Percentiles rank a stretch among this genome's conserved stretches.
Conservation (phyloP, 37 sponge, comb jelly and placozoan species). For the Axinella damicornis region DNA sequence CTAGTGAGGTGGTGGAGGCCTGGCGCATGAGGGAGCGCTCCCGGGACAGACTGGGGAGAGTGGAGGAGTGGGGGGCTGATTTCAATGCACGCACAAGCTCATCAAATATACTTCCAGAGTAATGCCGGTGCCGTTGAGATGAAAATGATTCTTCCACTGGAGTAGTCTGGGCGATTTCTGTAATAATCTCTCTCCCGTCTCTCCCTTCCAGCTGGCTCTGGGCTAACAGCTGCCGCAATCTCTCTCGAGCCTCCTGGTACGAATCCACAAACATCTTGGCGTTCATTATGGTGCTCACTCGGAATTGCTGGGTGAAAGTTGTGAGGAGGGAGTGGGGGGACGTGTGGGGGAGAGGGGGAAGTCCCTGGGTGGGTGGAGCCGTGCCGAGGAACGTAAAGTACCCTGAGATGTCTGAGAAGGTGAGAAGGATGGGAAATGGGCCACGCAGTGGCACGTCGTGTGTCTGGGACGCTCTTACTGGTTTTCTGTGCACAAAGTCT, state of each 20-base stretch:
- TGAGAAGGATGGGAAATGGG: slow-evolving; percentile 38
- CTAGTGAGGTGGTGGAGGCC: background rate
- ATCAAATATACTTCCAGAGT: slow-evolving; percentile 22
- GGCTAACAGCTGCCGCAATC: background rate
- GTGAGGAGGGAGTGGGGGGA: slow-evolving; percentile 73
- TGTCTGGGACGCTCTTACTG: background rate
- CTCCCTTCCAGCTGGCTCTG: background rate
- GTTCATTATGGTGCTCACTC: background rate
- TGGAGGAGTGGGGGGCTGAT: background rate
- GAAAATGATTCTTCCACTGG: background rate
- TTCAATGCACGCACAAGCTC: slow-evolving; percentile 31
- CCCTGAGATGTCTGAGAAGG: slow-evolving; percentile 41
- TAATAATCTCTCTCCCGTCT: background rate
- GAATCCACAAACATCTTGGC: slow-evolving; percentile 17
- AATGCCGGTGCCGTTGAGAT: background rate
- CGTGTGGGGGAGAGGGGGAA: background rate
- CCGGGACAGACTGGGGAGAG: background rate
- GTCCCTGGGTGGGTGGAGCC: background rate
- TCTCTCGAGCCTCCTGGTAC: slow-evolving; percentile 34
- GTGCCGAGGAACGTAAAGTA: slow-evolving; percentile 5
- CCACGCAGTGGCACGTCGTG: slow-evolving; percentile 9
- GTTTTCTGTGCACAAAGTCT: too few species aligned
- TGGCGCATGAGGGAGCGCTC: background rate
- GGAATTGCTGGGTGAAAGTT: background rate
- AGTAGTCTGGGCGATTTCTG: background rate